Percentiles rank a stretch among this genome's conserved stretches.
Conservation (phyloP, 2,888 invertebrate genomes). For the Chymomyza procnemis region DNA sequence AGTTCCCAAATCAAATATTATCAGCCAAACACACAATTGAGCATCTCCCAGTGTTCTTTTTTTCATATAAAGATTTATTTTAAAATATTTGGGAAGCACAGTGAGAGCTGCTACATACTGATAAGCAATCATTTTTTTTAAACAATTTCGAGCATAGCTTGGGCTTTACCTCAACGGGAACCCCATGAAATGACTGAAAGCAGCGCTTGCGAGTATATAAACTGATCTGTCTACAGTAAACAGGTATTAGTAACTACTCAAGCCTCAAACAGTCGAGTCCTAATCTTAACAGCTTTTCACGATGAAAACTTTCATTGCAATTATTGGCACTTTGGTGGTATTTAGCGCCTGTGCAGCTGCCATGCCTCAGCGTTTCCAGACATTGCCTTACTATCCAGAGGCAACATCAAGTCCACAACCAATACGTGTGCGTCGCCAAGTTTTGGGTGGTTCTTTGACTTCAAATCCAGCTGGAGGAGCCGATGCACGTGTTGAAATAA, state of each 20-base stretch:
- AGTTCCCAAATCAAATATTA: too few species aligned
- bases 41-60: too few species aligned
- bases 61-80: too few species aligned
- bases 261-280: constrained; percentile 16
- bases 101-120: neutral
- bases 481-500: constrained; percentile 59
- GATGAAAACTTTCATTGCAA: constrained; percentile 48
- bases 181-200: neutral
- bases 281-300: constrained; percentile 1
- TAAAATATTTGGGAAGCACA: neutral
- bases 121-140: neutral
- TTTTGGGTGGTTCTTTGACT: constrained; percentile 55
- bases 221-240: neutral
- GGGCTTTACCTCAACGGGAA: neutral
- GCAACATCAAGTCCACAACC: constrained; percentile 25
- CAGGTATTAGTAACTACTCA: constrained; percentile 36
- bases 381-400: constrained; percentile 47
- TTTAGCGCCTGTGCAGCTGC: constrained; percentile 45
- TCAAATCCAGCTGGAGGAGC: constrained; percentile 68
- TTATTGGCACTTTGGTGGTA: constrained; percentile 47
- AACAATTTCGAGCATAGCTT: neutral
- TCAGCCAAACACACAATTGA: neutral
- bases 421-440: constrained; percentile 56
- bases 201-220: constrained; percentile 32
- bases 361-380: constrained; percentile 40